Conservation (phyloP, 1,140 invertebrate genomes). For the Ylistrum balloti region DNA sequence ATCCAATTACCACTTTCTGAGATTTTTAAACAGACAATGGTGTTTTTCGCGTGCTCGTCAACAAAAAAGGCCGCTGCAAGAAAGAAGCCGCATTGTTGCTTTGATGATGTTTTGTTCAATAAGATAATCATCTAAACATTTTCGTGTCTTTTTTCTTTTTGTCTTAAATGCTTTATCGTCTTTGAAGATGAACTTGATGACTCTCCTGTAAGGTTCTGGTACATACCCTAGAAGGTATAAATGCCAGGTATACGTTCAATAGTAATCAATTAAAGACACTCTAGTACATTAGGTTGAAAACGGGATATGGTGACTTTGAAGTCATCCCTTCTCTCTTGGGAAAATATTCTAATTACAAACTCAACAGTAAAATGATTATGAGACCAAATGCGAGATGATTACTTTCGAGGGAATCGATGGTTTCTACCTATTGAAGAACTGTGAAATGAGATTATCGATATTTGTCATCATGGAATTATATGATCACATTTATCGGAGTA, state of each 20-base stretch:
- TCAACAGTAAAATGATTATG: background rate
- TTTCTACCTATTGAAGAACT: background rate
- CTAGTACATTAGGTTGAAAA: background rate
- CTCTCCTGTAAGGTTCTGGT: background rate
- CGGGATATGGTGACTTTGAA: background rate
- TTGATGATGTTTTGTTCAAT: background rate
- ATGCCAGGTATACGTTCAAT: background rate
- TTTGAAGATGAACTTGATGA: conserved; percentile 9
- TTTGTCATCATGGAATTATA: background rate
- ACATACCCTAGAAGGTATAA: background rate
- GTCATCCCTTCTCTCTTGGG: background rate
- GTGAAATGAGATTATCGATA: background rate
- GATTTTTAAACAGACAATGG: background rate
- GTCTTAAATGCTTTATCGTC: background rate
- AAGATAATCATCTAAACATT: background rate
- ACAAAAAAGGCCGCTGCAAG: background rate
- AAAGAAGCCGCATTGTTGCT: background rate
- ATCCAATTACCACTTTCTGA: background rate
- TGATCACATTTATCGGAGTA: too few relatives aligned
- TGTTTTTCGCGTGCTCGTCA: background rate
- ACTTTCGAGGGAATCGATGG: background rate
- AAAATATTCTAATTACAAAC: conserved; percentile 4
- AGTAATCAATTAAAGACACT: background rate
- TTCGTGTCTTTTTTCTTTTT: background rate
- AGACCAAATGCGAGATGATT: background rate